These are phyloP conservation scores for Drosophila hamatofila DNA, from an alignment of 2,888 invertebrate genomes.

Conservation along the genomic window DNA sequence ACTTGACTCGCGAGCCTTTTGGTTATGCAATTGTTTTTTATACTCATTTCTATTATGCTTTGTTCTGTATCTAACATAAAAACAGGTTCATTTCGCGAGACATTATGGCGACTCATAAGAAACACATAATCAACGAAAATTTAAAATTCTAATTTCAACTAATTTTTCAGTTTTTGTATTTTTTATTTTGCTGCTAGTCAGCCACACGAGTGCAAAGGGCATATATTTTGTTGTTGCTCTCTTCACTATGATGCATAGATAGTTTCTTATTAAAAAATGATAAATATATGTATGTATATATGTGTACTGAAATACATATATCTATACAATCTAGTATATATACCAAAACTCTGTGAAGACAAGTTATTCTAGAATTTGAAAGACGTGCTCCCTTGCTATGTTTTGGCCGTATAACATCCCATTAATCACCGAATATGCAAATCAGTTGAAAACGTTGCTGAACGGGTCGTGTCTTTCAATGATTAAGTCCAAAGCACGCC, in stretches of 20 bases:
- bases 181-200: background rate
- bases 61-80: background rate
- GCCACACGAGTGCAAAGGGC: constrained; percentile 16
- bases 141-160: constrained; percentile 66
- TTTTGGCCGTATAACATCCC: constrained; percentile 16
- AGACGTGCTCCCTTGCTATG: constrained; percentile 28
- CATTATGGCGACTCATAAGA: constrained; percentile 58
- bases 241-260: constrained; percentile 4
- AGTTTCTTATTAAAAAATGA: background rate
- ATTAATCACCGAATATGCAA: constrained; percentile 59
- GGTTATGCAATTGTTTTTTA: constrained; percentile 62
- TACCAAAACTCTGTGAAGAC: constrained; percentile 8
- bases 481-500: constrained; percentile 19
- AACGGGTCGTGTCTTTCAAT: constrained; percentile 25
- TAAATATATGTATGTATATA: background rate
- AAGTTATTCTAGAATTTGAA: constrained; percentile 46
- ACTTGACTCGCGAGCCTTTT: constrained; percentile 56
- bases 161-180: constrained; percentile 33
- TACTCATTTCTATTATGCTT: background rate
- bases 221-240: constrained; percentile 3
- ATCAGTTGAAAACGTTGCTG: constrained; percentile 40
- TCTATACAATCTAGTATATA: background rate
- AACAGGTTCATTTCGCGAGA: constrained; percentile 55
- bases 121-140: constrained; percentile 33
- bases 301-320: background rate